Base-by-base conservation (phyloP, 2,797 vertebrate species). In the Synaphobranchus kaupii region DNA sequence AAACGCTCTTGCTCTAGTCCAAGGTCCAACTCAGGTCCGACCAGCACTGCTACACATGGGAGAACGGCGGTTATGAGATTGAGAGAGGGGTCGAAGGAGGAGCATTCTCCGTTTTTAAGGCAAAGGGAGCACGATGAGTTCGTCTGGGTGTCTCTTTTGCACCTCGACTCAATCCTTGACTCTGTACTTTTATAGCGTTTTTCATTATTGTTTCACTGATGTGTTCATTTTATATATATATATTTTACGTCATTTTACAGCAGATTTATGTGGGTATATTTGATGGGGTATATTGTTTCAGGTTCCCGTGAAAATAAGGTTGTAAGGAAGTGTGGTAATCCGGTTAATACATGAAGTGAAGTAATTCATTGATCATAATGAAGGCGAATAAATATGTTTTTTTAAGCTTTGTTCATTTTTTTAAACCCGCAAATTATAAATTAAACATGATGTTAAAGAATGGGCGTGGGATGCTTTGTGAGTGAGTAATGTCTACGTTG, bases 11-110 rank as follows among this genome's bases (percentile, higher is more conserved):
- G 85, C 89, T 94, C 92, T 92, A 90, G 94, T 92, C 94, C 81
- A 80, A 94, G 92, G 87, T 91, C 91, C 93, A 93, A 93, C 95
- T 97, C 95, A 96, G 96, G 96, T 96, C 94, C 94, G 92, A 93
- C 94, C 94, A 58, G 94, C 95, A 94, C 95, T 94, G 94, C 95
- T 95, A 94, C 93, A 92, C 94, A 92, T 96, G 94, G 94, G 94
- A 95, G 95, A 52, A 78, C 84, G 63, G 86, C 86, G 76, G 60
- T 83, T 88, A 85, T 88, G 68, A 52, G 80, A 50, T 85, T 85
- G 68, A 31, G 81, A 86, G 82, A 34, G 71, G 48, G 54, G 82
- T 25, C 25, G 48, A 71, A 44, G 84, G 84, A 89, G 83, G 84
- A 90, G 83, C 88, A 39, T 86, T 86, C 48, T 82, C 63, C 68